Evolutionary conservation across 2,797 vertebrate species (phyloP), one percentile per base, ranked within the genome.

Genomic region (Coccyzus lansbergi): DNA sequence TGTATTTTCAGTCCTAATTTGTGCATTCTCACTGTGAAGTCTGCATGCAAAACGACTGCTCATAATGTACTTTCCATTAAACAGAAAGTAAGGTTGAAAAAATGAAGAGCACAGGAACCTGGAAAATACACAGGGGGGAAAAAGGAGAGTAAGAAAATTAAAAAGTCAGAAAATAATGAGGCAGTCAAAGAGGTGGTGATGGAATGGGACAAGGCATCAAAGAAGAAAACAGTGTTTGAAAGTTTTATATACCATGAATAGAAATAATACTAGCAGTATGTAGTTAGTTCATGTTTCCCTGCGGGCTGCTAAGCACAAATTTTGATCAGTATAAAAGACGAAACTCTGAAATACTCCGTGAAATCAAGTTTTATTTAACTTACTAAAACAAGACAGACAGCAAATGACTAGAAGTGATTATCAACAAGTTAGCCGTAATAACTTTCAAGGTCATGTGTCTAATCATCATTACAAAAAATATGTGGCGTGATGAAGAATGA

Each of bases 1-100:
- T 84, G 0, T 67, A 74, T 90, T 89, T 93, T 85, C 59, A 74
- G 20, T 88, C 44, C 28, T 84, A 67, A 92, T 87, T 78, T 92
- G 56, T 80, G 38, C 33, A 46, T 80, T 92, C 86, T 63, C 49
- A 18, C 17, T 49, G 33, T 56, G 63, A 92, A 59, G 5, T 55
- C 42, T 88, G 46, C 34, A 76, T 77, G 49, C 11, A 82, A 84
- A 84, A 68, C 69, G 83, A 86, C 56, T 68, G 33, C 15, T 62
- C 4, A 3, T 25, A 15, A 2, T 51, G 15, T 31, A 22, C 4
- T 65, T 76, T 31, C 48, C n/a, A 48, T 58, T 21, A 36, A 76
- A 55, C 38, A 62, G 63, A 31, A 44, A 16, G 2, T 17, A 22
- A 31, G 20, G 2, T 8, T 5, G 28, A 38, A 38, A 25, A 22